Percentiles rank a stretch among this genome's conserved stretches.
phyloP scores from a whole-genome alignment of 2,113 vertebrate species.

The Hippopotamus amphibius region DNA sequence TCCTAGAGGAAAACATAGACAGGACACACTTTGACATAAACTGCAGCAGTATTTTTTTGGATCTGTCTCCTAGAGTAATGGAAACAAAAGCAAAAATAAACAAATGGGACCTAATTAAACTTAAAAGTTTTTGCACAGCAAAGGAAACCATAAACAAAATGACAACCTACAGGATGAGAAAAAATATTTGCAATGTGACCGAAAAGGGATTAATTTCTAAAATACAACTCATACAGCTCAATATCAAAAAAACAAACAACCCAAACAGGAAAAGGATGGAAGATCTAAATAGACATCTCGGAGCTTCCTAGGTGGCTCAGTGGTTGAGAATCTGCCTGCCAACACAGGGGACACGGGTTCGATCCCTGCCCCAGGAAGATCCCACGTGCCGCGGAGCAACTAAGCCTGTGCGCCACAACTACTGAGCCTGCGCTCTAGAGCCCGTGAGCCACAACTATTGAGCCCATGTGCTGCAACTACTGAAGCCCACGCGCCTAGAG shows the following conservation, averaged over 20 bases:
- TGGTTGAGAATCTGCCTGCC: too few relatives aligned
- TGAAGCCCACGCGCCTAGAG: too few relatives aligned
- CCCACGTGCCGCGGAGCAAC: too few relatives aligned
- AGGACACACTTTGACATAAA: not conserved
- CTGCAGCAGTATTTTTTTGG: not conserved
- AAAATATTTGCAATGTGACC: not conserved
- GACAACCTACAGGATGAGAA: not conserved
- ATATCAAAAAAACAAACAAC: not conserved
- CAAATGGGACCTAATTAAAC: not conserved
- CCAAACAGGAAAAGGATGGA: not conserved
- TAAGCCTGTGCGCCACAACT: too few relatives aligned
- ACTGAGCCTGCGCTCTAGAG: too few relatives aligned
- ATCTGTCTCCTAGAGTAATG: not conserved
- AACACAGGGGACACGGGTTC: too few relatives aligned
- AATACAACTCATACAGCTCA: not conserved
- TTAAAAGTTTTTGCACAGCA: not conserved
- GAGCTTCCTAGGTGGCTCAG: too few relatives aligned
- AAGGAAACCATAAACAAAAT: not conserved
- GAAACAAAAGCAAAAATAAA: not conserved
- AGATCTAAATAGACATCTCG: not conserved
- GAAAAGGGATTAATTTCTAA: not conserved
- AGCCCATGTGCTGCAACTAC: too few relatives aligned
- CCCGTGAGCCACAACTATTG: too few relatives aligned
- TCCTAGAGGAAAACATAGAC: not conserved
- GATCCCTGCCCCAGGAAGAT: too few relatives aligned